phyloP scores from a whole-genome alignment of 1,140 invertebrate species.

The Phortica variegata region DNA sequence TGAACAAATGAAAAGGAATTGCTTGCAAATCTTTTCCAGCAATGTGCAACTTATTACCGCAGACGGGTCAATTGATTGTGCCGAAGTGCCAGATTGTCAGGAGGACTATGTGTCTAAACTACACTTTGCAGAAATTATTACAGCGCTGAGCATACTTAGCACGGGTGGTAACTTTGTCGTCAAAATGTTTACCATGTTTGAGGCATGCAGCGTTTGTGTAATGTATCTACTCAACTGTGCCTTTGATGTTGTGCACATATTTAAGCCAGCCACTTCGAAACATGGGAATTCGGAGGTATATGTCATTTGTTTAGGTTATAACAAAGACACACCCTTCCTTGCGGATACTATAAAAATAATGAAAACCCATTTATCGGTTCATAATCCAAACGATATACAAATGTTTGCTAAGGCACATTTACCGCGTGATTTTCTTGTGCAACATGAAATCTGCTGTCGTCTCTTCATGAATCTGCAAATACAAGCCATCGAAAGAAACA shows the following conservation, averaged over 20 bases:
- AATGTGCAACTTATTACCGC: conserved; percentile 73
- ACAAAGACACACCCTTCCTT: conserved; percentile 15
- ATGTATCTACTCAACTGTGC: conserved; percentile 76
- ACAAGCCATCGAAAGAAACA: conserved; percentile 66
- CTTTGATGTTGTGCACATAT: conserved; percentile 68
- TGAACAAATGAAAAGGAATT: conserved; percentile 59
- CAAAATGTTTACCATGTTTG: conserved; percentile 94
- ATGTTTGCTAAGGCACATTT: conserved; percentile 67
- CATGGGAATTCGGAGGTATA: conserved; percentile 94
- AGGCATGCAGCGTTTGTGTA: conserved; percentile 75
- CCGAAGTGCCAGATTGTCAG: conserved; percentile 79
- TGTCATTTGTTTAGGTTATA: conserved; percentile 67
- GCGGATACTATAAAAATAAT: conserved; percentile 23
- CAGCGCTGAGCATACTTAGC: conserved; percentile 72
- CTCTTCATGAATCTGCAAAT: conserved; percentile 69
- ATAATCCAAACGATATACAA: conserved; percentile 49
- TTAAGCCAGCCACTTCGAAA: conserved; percentile 89
- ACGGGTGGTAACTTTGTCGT: conserved; percentile 76
- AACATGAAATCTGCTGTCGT: conserved; percentile 65
- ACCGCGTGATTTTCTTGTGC: conserved; percentile 67
- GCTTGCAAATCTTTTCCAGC: conserved; percentile 14
- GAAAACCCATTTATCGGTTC: conserved; percentile 58
- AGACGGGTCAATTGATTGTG: conserved; percentile 91
- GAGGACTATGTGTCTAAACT: conserved; percentile 75
- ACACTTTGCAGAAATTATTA: conserved; percentile 79